Conservation (phyloP, 2,888 invertebrate genomes). For the Nasonia oneida region DNA sequence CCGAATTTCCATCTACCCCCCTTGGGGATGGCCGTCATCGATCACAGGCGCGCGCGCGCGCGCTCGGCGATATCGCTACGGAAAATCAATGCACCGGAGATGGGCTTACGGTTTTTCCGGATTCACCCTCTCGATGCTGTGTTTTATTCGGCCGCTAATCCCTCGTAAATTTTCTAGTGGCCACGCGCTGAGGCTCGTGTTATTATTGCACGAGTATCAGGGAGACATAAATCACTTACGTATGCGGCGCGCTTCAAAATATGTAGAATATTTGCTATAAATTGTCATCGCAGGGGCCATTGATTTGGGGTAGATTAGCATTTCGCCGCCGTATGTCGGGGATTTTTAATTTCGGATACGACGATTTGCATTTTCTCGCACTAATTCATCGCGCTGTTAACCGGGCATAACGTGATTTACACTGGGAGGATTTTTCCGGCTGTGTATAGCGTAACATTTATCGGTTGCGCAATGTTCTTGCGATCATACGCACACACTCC, state of each 20-base stretch:
- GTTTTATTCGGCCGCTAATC: constrained; percentile 15
- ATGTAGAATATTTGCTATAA: constrained; percentile 1
- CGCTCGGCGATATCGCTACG: background rate
- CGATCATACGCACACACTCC: background rate
- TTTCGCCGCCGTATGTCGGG: background rate
- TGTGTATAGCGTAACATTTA: background rate
- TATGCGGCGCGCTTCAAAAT: background rate
- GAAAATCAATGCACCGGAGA: constrained; percentile 10
- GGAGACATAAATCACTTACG: constrained; percentile 29
- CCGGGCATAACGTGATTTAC: too few relatives aligned
- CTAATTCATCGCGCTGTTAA: background rate
- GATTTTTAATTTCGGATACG: background rate
- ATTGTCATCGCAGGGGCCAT: background rate
- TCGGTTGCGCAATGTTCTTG: background rate
- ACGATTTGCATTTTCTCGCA: background rate
- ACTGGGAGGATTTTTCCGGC: background rate
- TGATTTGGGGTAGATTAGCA: background rate
- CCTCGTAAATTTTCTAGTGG: constrained; percentile 24
- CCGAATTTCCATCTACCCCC: background rate
- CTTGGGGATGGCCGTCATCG: background rate
- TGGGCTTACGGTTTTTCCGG: constrained; percentile 8
- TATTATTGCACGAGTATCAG: background rate
- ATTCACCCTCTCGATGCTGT: constrained; percentile 3
- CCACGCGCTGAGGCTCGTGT: background rate
- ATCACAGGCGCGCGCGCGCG: background rate